phyloP scores from a whole-genome alignment of 2,113 vertebrate species.

The Trachemys scripta region DNA sequence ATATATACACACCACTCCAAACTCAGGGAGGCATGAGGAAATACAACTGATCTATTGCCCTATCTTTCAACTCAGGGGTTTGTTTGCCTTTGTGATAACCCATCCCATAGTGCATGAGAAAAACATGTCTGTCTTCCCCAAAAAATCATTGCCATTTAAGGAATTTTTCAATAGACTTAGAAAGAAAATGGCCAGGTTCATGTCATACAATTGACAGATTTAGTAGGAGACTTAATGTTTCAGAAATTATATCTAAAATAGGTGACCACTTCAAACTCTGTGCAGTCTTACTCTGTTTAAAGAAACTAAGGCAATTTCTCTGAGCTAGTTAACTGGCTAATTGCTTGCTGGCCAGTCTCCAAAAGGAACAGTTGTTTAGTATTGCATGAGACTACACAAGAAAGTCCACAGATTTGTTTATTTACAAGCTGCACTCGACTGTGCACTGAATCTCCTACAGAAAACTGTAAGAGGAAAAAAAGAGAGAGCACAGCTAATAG shows the following conservation, averaged over 20 bases:
- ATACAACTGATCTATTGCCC: neutral
- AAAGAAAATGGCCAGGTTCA: neutral
- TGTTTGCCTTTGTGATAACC: neutral
- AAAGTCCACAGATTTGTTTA: conserved; percentile 64
- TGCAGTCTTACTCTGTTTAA: neutral
- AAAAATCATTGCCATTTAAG: neutral
- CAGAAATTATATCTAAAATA: neutral
- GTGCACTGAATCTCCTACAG: conserved; percentile 36
- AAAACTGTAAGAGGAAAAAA: neutral
- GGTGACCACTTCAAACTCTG: neutral
- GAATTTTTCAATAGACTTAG: neutral
- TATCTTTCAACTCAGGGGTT: neutral
- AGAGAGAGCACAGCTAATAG: neutral
- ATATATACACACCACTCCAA: neutral
- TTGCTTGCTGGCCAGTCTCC: conserved; percentile 63
- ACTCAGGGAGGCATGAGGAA: neutral
- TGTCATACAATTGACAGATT: neutral
- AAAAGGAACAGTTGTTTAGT: conserved; percentile 53
- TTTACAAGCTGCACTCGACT: conserved; percentile 50
- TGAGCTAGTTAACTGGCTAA: conserved; percentile 26
- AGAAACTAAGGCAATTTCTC: conserved; percentile 21
- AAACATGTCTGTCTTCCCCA: neutral
- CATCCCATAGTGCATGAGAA: neutral
- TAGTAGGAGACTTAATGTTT: neutral
- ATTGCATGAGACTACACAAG: conserved; percentile 16